These are phyloP conservation scores for Lacanobia oleracea DNA, from an alignment of 2,888 invertebrate species.

Conservation along the genomic window DNA sequence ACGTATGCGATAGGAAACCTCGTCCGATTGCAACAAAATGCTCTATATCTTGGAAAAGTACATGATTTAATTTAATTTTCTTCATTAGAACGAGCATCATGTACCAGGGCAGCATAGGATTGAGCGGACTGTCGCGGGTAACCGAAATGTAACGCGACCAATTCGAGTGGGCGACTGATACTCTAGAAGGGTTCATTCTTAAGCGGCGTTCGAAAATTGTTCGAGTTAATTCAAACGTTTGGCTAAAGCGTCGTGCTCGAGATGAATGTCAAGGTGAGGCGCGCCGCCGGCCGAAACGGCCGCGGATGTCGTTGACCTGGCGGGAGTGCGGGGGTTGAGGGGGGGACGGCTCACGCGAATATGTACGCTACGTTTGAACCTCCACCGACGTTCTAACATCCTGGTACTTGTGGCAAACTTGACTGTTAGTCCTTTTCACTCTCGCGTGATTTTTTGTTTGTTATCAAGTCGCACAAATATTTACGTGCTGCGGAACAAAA, in stretches of 20 bases:
- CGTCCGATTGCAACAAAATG: slow-evolving; percentile 44
- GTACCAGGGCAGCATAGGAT: slow-evolving; percentile 75
- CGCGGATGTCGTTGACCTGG: slow-evolving; percentile 87
- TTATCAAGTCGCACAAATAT: slow-evolving; percentile 36
- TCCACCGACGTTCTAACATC: slow-evolving; percentile 82
- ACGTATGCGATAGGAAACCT: slow-evolving; percentile 51
- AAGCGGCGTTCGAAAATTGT: slow-evolving; percentile 76
- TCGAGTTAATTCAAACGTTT: slow-evolving; percentile 86
- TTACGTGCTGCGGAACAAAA: slow-evolving; percentile 33
- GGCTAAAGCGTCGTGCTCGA: slow-evolving; percentile 86
- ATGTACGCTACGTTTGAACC: slow-evolving; percentile 85
- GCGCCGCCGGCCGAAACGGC: slow-evolving; percentile 89
- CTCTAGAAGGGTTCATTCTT: slow-evolving; percentile 68
- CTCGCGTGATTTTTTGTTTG: slow-evolving; percentile 58
- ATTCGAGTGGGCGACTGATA: slow-evolving; percentile 69
- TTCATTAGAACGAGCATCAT: slow-evolving; percentile 66
- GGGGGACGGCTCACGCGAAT: slow-evolving; percentile 88
- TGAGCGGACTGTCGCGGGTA: slow-evolving; percentile 66
- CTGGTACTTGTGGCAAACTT: slow-evolving; percentile 82
- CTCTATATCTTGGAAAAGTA: slow-evolving; percentile 47
- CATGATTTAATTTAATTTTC: slow-evolving; percentile 69
- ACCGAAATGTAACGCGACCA: slow-evolving; percentile 68
- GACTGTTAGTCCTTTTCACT: slow-evolving; percentile 74
- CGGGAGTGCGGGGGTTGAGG: slow-evolving; percentile 72
- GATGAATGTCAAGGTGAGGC: slow-evolving; percentile 91